These are phyloP conservation scores for Globia sparganii DNA, from an alignment of 2,888 invertebrate species.

Conservation along the genomic window DNA sequence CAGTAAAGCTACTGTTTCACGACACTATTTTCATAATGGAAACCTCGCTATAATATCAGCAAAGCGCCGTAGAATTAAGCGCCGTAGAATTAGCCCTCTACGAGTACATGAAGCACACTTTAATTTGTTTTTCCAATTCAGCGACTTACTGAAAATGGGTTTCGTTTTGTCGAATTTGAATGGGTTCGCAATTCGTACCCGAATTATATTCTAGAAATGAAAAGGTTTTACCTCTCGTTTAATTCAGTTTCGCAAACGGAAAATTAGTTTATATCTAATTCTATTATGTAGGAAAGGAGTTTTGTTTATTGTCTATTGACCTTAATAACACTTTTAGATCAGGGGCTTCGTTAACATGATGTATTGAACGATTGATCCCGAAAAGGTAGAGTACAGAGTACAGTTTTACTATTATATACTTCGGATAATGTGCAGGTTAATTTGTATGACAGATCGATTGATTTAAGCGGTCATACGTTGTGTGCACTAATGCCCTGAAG, in stretches of 20 bases:
- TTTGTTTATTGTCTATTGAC: slow-evolving; percentile 36
- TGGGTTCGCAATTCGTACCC: slow-evolving; percentile 40
- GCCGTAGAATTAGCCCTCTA: slow-evolving; percentile 4
- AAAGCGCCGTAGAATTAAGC: slow-evolving; percentile 12
- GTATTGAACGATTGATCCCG: background rate
- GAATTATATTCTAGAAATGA: slow-evolving; percentile 49
- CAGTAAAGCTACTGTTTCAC: background rate
- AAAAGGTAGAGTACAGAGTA: background rate
- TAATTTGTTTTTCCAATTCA: slow-evolving; percentile 52
- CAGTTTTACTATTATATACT: background rate
- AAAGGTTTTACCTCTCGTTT: slow-evolving; percentile 46
- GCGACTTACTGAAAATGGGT: slow-evolving; percentile 29
- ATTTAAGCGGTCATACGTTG: background rate
- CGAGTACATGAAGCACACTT: slow-evolving; percentile 31
- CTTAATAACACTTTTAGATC: slow-evolving; percentile 24
- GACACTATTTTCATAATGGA: too few species aligned
- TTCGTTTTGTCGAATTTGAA: slow-evolving; percentile 30
- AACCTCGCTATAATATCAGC: background rate
- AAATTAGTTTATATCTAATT: slow-evolving; percentile 50
- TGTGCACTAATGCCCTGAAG: background rate
- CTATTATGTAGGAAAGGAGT: slow-evolving; percentile 29
- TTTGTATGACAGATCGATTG: background rate
- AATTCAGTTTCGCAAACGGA: slow-evolving; percentile 40
- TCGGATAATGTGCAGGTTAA: background rate
- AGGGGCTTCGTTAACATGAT: background rate